Evolutionary conservation across 2,113 vertebrate genomes (phyloP).

Genomic region (Peromyscus maniculatus): DNA sequence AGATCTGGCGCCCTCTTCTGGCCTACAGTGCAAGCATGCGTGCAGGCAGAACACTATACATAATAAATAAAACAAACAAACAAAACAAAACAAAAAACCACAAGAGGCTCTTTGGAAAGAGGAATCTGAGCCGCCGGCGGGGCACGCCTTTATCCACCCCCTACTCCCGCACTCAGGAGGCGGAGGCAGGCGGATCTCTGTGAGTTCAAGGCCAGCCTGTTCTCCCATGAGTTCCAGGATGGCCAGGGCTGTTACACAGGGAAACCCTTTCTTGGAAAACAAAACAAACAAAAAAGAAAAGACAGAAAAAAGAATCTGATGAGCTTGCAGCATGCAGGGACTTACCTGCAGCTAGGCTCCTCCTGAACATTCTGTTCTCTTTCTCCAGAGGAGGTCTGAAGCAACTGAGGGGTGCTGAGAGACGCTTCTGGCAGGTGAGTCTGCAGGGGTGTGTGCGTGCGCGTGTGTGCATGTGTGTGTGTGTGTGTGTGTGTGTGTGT

Average conservation of each 20-base stretch:
- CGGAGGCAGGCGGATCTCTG: not conserved
- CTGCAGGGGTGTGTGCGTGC: not conserved
- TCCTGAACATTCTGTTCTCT: not conserved
- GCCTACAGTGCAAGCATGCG: too few species aligned
- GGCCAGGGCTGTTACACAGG: too few species aligned
- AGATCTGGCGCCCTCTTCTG: too few species aligned
- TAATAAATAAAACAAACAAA: too few species aligned
- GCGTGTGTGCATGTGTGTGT: too few species aligned
- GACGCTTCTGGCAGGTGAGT: not conserved
- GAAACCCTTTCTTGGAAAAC: not conserved
- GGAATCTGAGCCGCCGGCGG: not conserved
- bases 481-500: too few species aligned
- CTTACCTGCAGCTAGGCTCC: not conserved
- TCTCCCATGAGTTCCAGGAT: not conserved
- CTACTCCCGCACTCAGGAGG: not conserved
- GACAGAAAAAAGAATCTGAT: not conserved
- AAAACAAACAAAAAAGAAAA: not conserved
- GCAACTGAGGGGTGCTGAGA: constrained; percentile 44
- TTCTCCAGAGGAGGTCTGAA: constrained; percentile 82
- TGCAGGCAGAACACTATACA: too few species aligned
- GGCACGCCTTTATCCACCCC: not conserved
- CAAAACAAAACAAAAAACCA: too few species aligned
- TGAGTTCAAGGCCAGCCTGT: not conserved
- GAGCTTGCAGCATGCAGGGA: not conserved
- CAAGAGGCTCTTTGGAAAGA: not conserved